These are phyloP conservation scores for Gobiocypris rarus DNA, from an alignment of 2,113 vertebrate species.

Conservation along the genomic window DNA sequence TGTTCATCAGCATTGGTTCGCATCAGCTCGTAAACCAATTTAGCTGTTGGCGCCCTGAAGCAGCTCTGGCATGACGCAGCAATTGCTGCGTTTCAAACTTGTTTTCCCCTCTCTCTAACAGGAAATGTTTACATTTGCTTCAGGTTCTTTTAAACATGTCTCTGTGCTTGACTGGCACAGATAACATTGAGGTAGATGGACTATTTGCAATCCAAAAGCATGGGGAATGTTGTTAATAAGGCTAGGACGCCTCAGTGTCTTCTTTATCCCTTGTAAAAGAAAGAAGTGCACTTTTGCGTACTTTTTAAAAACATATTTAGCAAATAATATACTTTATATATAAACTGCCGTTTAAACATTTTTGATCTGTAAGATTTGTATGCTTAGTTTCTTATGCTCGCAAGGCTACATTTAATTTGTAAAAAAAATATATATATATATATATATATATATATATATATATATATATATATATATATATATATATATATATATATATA, in stretches of 20 bases:
- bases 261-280: neutral
- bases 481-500: no score
- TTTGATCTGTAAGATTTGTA: no score
- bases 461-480: no score
- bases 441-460: no score
- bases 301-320: no score
- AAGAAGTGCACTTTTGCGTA: no score
- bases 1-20: slow-evolving; percentile 71
- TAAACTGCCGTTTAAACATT: no score
- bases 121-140: slow-evolving; percentile 77
- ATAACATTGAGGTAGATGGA: slow-evolving; percentile 63
- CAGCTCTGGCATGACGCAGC: slow-evolving; percentile 74
- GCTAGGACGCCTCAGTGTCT: neutral
- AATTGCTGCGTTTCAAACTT: slow-evolving; percentile 66
- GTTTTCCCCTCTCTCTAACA: slow-evolving; percentile 50
- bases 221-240: neutral
- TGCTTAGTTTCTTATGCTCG: no score
- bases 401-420: no score
- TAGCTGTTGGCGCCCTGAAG: slow-evolving; percentile 74
- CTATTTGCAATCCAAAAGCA: slow-evolving; percentile 16
- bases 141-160: slow-evolving; percentile 70
- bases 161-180: slow-evolving; percentile 63
- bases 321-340: no score
- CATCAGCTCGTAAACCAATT: slow-evolving; percentile 76
- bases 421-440: no score